Percentiles rank a stretch among this genome's conserved stretches.
These are phyloP conservation scores for Actinia tenebrosa DNA, from an alignment of 64 coral and sea anemone genomes.

Conservation along the genomic window DNA sequence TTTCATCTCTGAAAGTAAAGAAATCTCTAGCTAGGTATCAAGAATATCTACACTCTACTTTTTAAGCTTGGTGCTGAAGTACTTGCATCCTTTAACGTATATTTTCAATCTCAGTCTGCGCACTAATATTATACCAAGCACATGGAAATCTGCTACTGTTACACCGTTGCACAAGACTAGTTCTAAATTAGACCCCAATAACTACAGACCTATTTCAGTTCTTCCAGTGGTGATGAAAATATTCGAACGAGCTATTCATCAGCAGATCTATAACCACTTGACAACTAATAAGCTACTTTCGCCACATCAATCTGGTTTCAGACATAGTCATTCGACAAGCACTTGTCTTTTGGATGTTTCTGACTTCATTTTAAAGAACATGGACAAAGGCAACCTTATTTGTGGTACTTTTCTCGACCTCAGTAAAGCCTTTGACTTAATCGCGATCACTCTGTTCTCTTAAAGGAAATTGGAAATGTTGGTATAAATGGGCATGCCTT, in stretches of 20 bases:
- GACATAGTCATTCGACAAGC: slow-evolving; percentile 13
- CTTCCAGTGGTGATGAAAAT: slow-evolving; percentile 37
- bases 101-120: neutral
- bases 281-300: slow-evolving; percentile 16
- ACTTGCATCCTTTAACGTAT: neutral
- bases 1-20: slow-evolving; percentile 15
- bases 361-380: slow-evolving; percentile 27
- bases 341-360: neutral
- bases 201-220: too few species aligned
- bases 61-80: neutral
- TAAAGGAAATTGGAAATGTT: slow-evolving; percentile 14
- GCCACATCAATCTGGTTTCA: slow-evolving; percentile 8
- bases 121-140: neutral
- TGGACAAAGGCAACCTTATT: slow-evolving; percentile 6
- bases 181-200: too few species aligned
- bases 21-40: neutral
- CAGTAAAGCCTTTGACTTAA: slow-evolving; percentile 25
- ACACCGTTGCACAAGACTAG: neutral
- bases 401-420: slow-evolving; percentile 32
- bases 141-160: slow-evolving; percentile 23
- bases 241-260: slow-evolving; percentile 22
- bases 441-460: neutral
- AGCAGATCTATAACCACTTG: slow-evolving; percentile 15
- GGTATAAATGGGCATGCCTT: neutral
- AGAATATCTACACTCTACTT: neutral